Evolutionary conservation across 1,140 invertebrate species (phyloP).

Genomic region (Bombus pyrosoma): DNA sequence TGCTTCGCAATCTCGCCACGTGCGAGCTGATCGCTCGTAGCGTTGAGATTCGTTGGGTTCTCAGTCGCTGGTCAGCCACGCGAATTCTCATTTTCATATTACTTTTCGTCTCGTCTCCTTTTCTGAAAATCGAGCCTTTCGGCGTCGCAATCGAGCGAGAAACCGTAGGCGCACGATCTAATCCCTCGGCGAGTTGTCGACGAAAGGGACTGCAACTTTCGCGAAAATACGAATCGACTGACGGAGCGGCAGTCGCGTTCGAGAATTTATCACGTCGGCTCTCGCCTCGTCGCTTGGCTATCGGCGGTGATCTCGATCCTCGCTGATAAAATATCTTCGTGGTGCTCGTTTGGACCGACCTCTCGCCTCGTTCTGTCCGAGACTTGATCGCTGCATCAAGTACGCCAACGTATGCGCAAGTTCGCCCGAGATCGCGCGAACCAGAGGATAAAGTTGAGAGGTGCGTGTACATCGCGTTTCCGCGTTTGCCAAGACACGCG

Average conservation of each 20-base stretch:
- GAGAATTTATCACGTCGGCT: constrained; percentile 33
- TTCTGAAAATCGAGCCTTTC: fast-evolving
- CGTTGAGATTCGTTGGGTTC: too few species aligned
- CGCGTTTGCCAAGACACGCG: neutral
- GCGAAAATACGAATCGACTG: constrained; percentile 14
- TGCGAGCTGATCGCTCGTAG: too few species aligned
- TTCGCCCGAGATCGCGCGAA: neutral
- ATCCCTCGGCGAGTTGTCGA: neutral
- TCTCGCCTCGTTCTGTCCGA: constrained; percentile 40
- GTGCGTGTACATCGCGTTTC: neutral
- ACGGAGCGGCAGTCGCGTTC: neutral
- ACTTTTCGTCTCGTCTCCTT: neutral
- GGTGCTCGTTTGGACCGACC: constrained; percentile 25
- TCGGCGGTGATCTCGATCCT: constrained; percentile 46
- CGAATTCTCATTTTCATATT: too few species aligned
- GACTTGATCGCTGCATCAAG: constrained; percentile 48
- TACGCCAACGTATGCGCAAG: constrained; percentile 39
- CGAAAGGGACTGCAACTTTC: neutral
- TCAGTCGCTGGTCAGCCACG: too few species aligned
- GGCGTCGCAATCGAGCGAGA: neutral
- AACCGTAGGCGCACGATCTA: neutral
- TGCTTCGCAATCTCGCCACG: too few species aligned
- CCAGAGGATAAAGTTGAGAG: constrained; percentile 6
- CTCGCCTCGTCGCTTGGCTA: constrained; percentile 17
- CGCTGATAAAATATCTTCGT: constrained; percentile 43